A percentile compares a stretch with the other conserved stretches of the same genome.
These are phyloP conservation scores for Euthynnus affinis DNA, from an alignment of 2,797 vertebrate species.

Conservation along the genomic window DNA sequence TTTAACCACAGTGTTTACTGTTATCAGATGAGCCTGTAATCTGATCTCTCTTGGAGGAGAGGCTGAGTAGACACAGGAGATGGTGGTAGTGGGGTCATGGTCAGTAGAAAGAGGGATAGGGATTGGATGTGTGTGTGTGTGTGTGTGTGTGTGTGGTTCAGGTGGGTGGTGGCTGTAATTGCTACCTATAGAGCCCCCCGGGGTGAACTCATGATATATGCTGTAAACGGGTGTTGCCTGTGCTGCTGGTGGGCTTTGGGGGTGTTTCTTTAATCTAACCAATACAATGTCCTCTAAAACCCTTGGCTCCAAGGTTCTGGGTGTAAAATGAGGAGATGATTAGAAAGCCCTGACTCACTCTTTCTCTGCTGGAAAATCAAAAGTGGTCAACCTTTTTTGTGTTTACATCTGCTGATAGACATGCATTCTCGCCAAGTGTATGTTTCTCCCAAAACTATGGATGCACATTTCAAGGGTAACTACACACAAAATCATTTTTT, in stretches of 20 bases:
- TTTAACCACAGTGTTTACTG: constrained; percentile 64
- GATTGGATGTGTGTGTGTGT: constrained; percentile 24
- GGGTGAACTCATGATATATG: constrained; percentile 46
- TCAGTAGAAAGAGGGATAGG: constrained; percentile 32
- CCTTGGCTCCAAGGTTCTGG: constrained; percentile 11
- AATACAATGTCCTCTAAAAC: constrained; percentile 22
- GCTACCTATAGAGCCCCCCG: constrained; percentile 56
- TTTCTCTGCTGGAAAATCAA: not conserved
- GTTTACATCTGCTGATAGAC: not conserved
- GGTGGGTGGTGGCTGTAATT: constrained; percentile 66
- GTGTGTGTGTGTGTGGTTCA: constrained; percentile 29
- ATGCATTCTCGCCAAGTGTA: not conserved
- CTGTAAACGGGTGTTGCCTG: constrained; percentile 43
- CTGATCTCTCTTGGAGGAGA: constrained; percentile 60
- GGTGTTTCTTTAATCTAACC: constrained; percentile 45
- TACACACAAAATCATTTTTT: too few relatives aligned
- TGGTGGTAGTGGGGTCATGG: constrained; percentile 49
- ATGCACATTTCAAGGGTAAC: not conserved
- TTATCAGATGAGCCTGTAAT: constrained; percentile 76
- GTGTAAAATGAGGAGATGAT: constrained; percentile 22
- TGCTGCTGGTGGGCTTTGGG: constrained; percentile 17
- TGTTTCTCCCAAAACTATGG: not conserved
- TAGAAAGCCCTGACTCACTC: not conserved
- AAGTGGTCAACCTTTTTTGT: not conserved
- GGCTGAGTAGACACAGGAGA: constrained; percentile 36